phyloP scores from a whole-genome alignment of 2,113 vertebrate species.

The Prionailurus viverrinus region DNA sequence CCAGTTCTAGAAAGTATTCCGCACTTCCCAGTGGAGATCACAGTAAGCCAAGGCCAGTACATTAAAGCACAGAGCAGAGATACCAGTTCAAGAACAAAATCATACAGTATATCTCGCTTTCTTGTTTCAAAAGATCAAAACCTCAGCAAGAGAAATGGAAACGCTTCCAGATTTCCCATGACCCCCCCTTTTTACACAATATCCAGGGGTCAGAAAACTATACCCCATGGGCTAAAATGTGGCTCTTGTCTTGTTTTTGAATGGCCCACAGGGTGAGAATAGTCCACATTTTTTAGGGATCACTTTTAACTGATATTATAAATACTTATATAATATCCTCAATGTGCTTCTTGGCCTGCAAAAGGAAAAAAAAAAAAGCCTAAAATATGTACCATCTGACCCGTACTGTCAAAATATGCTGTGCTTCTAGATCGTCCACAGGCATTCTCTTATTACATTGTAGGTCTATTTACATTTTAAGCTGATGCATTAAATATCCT shows the following conservation, averaged over 20 bases:
- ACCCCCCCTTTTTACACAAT: background rate
- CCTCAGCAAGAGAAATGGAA: background rate
- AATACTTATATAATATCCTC: background rate
- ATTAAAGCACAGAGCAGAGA: background rate
- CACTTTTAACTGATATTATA: background rate
- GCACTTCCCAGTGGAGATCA: background rate
- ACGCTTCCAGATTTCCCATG: background rate
- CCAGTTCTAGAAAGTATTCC: background rate
- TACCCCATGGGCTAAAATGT: background rate
- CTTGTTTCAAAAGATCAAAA: background rate
- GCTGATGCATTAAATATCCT: background rate
- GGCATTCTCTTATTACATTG: background rate
- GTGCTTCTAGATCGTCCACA: background rate
- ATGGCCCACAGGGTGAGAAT: background rate
- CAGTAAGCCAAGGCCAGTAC: background rate
- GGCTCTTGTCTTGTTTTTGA: background rate
- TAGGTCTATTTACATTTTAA: background rate
- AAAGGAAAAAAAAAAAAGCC: background rate
- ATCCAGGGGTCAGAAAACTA: background rate
- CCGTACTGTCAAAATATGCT: background rate
- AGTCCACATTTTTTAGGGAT: background rate
- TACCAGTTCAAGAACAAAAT: background rate
- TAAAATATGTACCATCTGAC: background rate
- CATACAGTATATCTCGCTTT: background rate
- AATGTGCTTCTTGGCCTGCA: background rate